Evolutionary conservation across 2,888 invertebrate species (phyloP), one percentile per base, ranked within the genome.

Genomic region (Aphodius sticticus): DNA sequence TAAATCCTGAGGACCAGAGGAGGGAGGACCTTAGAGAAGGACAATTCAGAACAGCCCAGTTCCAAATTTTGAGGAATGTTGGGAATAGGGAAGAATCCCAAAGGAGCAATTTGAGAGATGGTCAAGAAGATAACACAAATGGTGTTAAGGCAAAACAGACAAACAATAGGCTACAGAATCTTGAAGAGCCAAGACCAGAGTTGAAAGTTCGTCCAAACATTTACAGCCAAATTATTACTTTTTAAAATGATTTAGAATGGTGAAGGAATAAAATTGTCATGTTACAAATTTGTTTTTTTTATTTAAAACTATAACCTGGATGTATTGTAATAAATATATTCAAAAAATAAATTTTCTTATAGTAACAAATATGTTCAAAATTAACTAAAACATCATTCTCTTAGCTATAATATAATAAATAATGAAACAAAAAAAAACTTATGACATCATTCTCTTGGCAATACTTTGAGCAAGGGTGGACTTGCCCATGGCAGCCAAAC

Each of bases 401-500:
- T 26, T 26, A 26, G 26, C 26, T 26, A 1, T 26, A 26, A 26
- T 26, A 26, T 26, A 26, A 26, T 26, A 26, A 26, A 26, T 26
- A 26, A 2, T 26, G 26, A 26, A 26, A 38, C 53, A 37, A 14
- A 70, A 15, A 14, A 12, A 14, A 36, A 35, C 16, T 69, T 78
- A 78, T 16, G 35, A 15, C 36, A 81, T 69, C 79, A 82, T 81
- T 71, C 78, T 82, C 16, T 77, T 77, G 9, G 79, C 81, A 69
- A 81, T 82, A 6, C 9, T 53, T 12, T 53, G 53, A 53, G 53
- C 53, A 53, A 53, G 12, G 12, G 4, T 53, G 3, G 53, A 9
- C 0, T 12, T 12, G 1, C 53, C 9, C 69, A 89, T 86, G 2
- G 83, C 79, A 35, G 86, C 81, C n/a, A 88, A 80, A 12, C 82